Evolutionary conservation across 2,113 vertebrate genomes (phyloP).

Genomic region (Pygoscelis adeliae): DNA sequence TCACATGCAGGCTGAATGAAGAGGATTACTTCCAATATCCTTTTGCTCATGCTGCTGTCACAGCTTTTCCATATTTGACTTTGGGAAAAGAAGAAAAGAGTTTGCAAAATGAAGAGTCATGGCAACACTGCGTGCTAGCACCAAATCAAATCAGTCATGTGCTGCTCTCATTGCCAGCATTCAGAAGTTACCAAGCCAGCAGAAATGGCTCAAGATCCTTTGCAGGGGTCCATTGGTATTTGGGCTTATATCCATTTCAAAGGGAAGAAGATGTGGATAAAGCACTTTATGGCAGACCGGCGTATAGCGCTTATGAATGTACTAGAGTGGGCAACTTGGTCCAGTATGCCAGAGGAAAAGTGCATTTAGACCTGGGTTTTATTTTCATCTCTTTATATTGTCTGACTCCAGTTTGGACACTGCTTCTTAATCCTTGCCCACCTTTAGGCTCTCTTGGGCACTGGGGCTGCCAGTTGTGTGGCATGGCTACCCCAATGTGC

Average conservation of each 20-base stretch:
- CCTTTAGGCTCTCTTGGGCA: background rate
- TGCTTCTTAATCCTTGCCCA: background rate
- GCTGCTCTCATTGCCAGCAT: background rate
- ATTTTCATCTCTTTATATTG: background rate
- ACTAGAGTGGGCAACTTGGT: background rate
- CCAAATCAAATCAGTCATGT: background rate
- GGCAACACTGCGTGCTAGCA: background rate
- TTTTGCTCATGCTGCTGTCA: constrained; percentile 46
- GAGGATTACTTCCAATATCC: constrained; percentile 64
- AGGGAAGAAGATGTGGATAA: background rate
- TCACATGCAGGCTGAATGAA: constrained; percentile 36
- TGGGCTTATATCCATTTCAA: constrained; percentile 13
- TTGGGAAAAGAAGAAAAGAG: constrained; percentile 18
- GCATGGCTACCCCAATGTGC: background rate
- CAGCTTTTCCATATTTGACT: constrained; percentile 58
- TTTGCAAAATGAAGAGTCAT: constrained; percentile 11
- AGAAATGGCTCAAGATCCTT: constrained; percentile 10
- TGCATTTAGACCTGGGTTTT: background rate
- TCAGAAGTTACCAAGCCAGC: background rate
- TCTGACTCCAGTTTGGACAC: background rate
- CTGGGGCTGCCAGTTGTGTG: background rate
- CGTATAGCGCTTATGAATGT: background rate
- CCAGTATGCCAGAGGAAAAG: background rate
- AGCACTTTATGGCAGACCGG: background rate
- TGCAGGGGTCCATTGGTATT: background rate